These are phyloP conservation scores for Habrosyne pyritoides DNA, from an alignment of 2,888 invertebrate species.

Conservation along the genomic window DNA sequence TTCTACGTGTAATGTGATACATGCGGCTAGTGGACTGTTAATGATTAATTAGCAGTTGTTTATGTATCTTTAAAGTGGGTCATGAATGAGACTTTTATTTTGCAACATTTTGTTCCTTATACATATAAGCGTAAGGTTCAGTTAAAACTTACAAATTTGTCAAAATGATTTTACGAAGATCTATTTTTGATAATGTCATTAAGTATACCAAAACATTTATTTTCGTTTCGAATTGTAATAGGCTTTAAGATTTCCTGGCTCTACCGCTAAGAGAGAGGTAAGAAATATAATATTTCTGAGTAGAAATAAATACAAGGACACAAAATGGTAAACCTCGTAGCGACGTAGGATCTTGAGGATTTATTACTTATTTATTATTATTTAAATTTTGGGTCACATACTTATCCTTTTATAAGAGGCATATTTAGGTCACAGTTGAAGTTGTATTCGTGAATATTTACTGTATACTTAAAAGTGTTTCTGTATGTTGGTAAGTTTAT, in stretches of 20 bases:
- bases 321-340: slow-evolving; percentile 22
- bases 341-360: slow-evolving; percentile 24
- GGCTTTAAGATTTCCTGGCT: too few species aligned
- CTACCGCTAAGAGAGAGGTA: too few species aligned
- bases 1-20: slow-evolving; percentile 27
- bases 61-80: neutral
- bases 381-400: slow-evolving; percentile 32
- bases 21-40: slow-evolving; percentile 3
- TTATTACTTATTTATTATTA: slow-evolving; percentile 37
- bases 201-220: too few species aligned
- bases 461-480: neutral
- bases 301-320: neutral
- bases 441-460: slow-evolving; percentile 6
- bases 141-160: too few species aligned
- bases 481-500: too few species aligned
- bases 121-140: neutral
- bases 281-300: neutral
- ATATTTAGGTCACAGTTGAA: slow-evolving; percentile 31
- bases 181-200: too few species aligned
- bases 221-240: too few species aligned
- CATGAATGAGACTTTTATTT: neutral
- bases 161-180: neutral
- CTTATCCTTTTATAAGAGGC: slow-evolving; percentile 15
- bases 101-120: neutral
- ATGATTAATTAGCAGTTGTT: neutral